Conservation (phyloP, 2,888 invertebrate species). For the Agonopterix alstromeriana region DNA sequence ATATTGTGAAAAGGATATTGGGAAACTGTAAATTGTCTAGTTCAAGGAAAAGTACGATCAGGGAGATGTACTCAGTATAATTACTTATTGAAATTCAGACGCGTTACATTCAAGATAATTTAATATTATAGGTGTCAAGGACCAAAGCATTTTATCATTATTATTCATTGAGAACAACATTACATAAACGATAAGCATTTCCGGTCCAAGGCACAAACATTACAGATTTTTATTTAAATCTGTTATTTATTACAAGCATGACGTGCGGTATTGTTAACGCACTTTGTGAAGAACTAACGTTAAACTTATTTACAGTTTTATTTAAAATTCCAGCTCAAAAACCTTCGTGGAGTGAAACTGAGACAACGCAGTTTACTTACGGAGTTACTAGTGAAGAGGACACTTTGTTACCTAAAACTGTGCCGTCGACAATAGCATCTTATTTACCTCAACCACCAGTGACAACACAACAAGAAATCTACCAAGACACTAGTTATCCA, state of each 20-base stretch:
- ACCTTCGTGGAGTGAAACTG: conserved; percentile 59
- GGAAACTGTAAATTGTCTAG: no score
- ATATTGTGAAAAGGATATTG: no score
- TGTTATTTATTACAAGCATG: conserved; percentile 36
- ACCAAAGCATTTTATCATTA: conserved; percentile 1
- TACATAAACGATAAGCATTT: conserved; percentile 49
- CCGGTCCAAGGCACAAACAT: conserved; percentile 26
- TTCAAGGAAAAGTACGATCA: no score
- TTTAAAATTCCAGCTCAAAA: conserved; percentile 67
- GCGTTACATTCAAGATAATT: no score
- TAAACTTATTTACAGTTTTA: conserved; percentile 38
- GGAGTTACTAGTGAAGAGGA: conserved; percentile 50
- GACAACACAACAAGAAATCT: conserved; percentile 45
- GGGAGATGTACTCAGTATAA: no score
- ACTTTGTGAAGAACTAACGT: conserved; percentile 36
- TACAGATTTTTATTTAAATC: conserved; percentile 19
- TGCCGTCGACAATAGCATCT: conserved; percentile 46
- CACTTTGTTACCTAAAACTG: conserved; percentile 44
- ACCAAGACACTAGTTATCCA: conserved; percentile 10
- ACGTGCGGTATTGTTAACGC: conserved; percentile 33
- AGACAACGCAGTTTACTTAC: conserved; percentile 53
- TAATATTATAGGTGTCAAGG: conserved; percentile 6
- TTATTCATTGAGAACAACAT: conserved; percentile 16
- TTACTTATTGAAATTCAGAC: no score
- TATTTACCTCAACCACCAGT: conserved; percentile 50